Base-by-base conservation (phyloP, 2,113 vertebrate genomes). In the Emydura subglobosa region DNA sequence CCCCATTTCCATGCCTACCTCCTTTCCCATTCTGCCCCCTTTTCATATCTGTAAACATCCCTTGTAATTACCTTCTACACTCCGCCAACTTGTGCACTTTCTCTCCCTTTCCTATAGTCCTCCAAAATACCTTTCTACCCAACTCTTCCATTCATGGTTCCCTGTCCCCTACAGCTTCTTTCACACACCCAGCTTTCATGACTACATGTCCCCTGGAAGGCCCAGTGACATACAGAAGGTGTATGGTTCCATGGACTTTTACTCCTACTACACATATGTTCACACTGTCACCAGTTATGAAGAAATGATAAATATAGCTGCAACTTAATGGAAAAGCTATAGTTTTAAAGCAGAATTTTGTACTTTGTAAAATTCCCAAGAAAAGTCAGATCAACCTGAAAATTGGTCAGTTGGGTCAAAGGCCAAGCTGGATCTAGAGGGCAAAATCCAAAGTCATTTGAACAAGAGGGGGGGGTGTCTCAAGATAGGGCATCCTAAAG, bases 161-260 rank as follows among this genome's bases (percentile, higher is more conserved):
- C 57, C 83, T 76, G 29, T 57, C 68, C 24, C 55, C 72, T 5
- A 50, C 12, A 1, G 22, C 11, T 78, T 68, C 14, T 39, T 65
- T 83, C 72, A 47, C 50, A 61, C 31, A 31, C 4, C 0, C 19
- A 44, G 76, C 87, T 84, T 55, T 61, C 74, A 55, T 22, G 13
- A 50, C 21, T 21, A 25, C 76, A 12, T 1, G 11, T 22, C 14
- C 4, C 21, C 34, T 49, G 49, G 74, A 59, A 53, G 31, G 2
- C 78, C 34, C 0, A 11, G 24, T 42, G 39, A 24, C 21, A 21
- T 0, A 12, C 49, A 68, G 81, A 78, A 22, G 49, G 68, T 57
- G 11, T 1, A 2, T n/a, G 85, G 47, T 31, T 2, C 7, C 34
- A 6, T 5, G 4, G 34, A 5, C 1, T 0, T 86, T 22, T 49